phyloP scores from a whole-genome alignment of 2,888 invertebrate species.

The Eretmocerus hayati region DNA sequence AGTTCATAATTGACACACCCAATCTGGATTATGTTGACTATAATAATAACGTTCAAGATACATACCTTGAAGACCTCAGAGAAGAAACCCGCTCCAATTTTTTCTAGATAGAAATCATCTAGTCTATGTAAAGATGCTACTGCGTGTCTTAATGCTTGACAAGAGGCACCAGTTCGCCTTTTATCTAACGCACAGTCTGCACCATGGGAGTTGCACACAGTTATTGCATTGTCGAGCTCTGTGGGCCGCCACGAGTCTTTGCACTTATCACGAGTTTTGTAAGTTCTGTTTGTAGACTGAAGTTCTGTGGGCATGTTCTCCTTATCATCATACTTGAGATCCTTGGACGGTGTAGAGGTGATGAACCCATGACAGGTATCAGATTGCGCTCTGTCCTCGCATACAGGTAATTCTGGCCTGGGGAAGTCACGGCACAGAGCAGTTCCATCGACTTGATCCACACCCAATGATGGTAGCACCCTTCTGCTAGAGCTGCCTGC shows the following conservation, averaged over 20 bases:
- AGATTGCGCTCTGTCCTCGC: conserved; percentile 5
- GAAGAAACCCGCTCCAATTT: conserved; percentile 93
- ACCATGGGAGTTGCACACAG: conserved; percentile 20
- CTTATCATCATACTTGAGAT: conserved; percentile 23
- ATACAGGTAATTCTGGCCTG: conserved; percentile 9
- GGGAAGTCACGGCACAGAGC: conserved; percentile 20
- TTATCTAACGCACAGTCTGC: conserved; percentile 36
- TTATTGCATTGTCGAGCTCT: conserved; percentile 34
- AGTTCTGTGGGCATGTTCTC: conserved; percentile 40
- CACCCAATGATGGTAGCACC: no score
- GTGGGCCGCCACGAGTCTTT: conserved; percentile 43
- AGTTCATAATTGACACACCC: no score
- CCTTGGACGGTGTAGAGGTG: conserved; percentile 28
- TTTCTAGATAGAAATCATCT: conserved; percentile 89
- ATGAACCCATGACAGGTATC: conserved; percentile 20
- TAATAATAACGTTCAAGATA: no score
- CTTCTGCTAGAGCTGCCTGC: no score
- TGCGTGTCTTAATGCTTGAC: conserved; percentile 83
- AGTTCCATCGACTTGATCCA: conserved; percentile 17
- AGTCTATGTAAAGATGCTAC: conserved; percentile 86
- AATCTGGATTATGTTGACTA: no score
- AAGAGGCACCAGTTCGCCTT: conserved; percentile 65
- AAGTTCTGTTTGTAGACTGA: conserved; percentile 37
- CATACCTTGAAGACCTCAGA: conserved; percentile 96
- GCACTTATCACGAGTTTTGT: conserved; percentile 42